phyloP scores from a whole-genome alignment of 2,888 invertebrate species.

The Thereva unica region DNA sequence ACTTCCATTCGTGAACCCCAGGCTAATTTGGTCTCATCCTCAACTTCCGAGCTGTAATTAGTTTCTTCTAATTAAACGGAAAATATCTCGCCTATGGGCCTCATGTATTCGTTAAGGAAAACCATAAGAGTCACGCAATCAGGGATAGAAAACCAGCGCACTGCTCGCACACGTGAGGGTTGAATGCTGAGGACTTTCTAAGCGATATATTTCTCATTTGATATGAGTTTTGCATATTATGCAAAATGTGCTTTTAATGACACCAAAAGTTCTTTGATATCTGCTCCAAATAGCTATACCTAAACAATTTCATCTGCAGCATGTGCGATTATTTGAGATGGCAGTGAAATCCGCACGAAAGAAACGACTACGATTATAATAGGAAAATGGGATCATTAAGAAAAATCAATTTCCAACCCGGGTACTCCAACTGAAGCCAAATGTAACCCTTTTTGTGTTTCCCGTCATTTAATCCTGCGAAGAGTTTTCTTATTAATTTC shows the following conservation, averaged over 20 bases:
- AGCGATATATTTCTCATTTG: background rate
- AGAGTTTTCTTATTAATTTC: too few relatives aligned
- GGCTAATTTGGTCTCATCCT: slow-evolving; percentile 35
- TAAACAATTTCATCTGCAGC: too few relatives aligned
- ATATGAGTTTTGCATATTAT: slow-evolving; percentile 8
- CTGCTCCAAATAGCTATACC: too few relatives aligned
- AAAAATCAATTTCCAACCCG: too few relatives aligned
- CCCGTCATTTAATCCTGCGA: too few relatives aligned
- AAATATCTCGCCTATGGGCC: slow-evolving; percentile 34
- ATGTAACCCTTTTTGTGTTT: too few relatives aligned
- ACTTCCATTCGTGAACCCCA: slow-evolving; percentile 23
- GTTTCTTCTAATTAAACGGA: slow-evolving; percentile 36
- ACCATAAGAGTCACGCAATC: slow-evolving; percentile 11
- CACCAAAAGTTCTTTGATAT: background rate
- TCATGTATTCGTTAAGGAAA: slow-evolving; percentile 10
- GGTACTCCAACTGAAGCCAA: too few relatives aligned
- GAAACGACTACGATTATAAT: too few relatives aligned
- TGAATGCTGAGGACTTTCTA: background rate
- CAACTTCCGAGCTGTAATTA: slow-evolving; percentile 33
- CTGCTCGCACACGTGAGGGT: background rate
- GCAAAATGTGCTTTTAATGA: slow-evolving; percentile 19
- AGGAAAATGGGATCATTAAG: too few relatives aligned
- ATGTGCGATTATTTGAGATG: too few relatives aligned
- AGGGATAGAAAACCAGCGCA: slow-evolving; percentile 4
- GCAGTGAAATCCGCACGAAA: too few relatives aligned